These are phyloP conservation scores for Antechinus flavipes DNA, from an alignment of 2,113 vertebrate genomes.

Conservation along the genomic window DNA sequence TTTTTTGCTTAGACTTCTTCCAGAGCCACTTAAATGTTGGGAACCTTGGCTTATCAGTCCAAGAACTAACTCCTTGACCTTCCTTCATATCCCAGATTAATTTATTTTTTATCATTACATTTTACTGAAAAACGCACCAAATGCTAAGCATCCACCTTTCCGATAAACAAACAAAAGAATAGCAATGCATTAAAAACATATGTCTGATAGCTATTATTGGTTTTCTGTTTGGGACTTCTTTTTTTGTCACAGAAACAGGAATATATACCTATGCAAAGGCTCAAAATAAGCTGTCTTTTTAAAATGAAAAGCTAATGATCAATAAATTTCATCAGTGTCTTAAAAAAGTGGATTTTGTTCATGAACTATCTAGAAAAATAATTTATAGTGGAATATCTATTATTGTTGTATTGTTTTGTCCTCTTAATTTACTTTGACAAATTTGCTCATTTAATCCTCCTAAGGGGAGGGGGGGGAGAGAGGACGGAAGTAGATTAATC, in stretches of 20 bases:
- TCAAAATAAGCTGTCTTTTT: conserved; percentile 88
- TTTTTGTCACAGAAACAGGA: conserved; percentile 90
- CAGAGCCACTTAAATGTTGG: not conserved
- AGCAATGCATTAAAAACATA: conserved; percentile 92
- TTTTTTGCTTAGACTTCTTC: conserved; percentile 36
- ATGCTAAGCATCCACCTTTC: conserved; percentile 98
- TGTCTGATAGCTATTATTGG: conserved; percentile 88
- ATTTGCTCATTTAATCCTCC: not conserved
- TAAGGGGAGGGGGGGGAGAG: not conserved
- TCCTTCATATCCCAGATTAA: conserved; percentile 43
- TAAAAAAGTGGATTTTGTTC: conserved; percentile 87
- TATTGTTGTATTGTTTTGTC: not conserved
- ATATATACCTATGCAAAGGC: conserved; percentile 87
- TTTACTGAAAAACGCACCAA: conserved; percentile 98
- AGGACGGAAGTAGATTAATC: not conserved
- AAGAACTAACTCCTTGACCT: not conserved
- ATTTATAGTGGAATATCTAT: not conserved
- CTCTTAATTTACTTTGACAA: not conserved
- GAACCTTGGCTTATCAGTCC: not conserved
- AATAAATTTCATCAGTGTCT: conserved; percentile 91
- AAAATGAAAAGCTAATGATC: conserved; percentile 88
- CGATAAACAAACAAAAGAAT: conserved; percentile 97
- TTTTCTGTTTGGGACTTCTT: conserved; percentile 83
- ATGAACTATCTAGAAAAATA: not conserved
- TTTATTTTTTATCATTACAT: conserved; percentile 84